Conservation (phyloP, 2,888 invertebrate species). For the Coleophora flavipennella region DNA sequence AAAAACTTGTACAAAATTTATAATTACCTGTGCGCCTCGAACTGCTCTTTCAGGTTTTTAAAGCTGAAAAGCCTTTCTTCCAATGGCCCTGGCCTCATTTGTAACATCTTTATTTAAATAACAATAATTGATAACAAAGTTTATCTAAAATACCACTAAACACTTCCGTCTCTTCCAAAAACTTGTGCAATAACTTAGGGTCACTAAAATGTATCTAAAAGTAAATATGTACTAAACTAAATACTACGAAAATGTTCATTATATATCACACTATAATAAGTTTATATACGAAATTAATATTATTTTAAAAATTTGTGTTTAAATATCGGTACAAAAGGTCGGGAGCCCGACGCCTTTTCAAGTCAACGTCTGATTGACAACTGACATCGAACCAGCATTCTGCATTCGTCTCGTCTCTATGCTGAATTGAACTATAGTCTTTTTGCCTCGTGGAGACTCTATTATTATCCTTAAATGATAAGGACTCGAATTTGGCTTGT, state of each 20-base stretch:
- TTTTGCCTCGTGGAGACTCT: too few relatives aligned
- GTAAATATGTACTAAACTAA: neutral
- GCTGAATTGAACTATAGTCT: too few relatives aligned
- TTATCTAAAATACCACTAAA: neutral
- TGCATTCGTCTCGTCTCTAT: too few relatives aligned
- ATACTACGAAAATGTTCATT: neutral
- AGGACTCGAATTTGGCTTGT: too few relatives aligned
- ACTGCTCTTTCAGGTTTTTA: slow-evolving; percentile 52
- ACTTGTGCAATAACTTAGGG: neutral
- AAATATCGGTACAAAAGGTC: neutral
- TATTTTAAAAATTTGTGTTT: too few relatives aligned
- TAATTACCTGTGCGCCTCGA: slow-evolving; percentile 53
- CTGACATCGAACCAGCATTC: too few relatives aligned
- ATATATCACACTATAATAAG: neutral
- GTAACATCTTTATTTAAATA: slow-evolving; percentile 11
- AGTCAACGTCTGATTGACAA: neutral
- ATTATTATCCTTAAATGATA: too few relatives aligned
- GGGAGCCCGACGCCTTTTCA: neutral
- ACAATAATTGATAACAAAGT: neutral
- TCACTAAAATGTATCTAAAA: neutral
- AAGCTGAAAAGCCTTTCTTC: slow-evolving; percentile 55
- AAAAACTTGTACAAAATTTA: too few relatives aligned
- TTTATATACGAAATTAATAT: too few relatives aligned
- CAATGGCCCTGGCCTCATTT: slow-evolving; percentile 50
- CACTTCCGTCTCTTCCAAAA: neutral